Evolutionary conservation across 2,888 invertebrate genomes (phyloP), one percentile per base, ranked within the genome.

Genomic region (Diploptera punctata): DNA sequence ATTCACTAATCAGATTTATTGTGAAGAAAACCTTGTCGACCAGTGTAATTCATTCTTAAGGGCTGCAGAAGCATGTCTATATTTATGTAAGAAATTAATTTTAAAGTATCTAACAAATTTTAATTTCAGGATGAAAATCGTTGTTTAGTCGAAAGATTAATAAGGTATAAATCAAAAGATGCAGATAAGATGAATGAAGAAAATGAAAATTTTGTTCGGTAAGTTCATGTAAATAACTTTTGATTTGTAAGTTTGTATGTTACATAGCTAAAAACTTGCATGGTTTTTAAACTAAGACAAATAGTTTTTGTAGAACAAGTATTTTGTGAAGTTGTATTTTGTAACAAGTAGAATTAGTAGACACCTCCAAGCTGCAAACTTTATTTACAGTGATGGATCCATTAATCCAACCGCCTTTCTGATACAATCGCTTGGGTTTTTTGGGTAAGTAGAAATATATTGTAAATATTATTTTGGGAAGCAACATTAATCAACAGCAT

Each of bases 141-240:
- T 49, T 88, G 93, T 76, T 85, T 97, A 76, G 88, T 97, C 72
- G 94, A 96, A 77, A 88, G 96, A 78, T 88, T 97, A 78, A 94
- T 98, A 83, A 93, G 93, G 77, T 93, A 95, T 81, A 98, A 99
- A 85, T 91, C 94, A 67, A 93, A 93, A 84, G 97, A 97, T 87
- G 98, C 98, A 0, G 98, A 98, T 80, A 93, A 93, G 83, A 90
- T 99, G 89, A 99, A 99, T 81, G 94, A 95, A 84, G 97, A 98
- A 84, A 98, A 98, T 86, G 98, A 98, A 83, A 92, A 92, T 81
- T 93, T 94, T 82, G 84, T 95, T 78, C 94, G 92, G 95, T 95
- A 88, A 38, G 72, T 60, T 16, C 16, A 29, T 19, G 31, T 65
- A 19, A 21, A 21, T 62, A 62, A 19, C 19, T 1, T 19, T 62